A percentile compares a stretch with the other conserved stretches of the same genome.
phyloP scores from a whole-genome alignment of 2,888 invertebrate genomes.

The Cataglyphis rosenhaueri region DNA sequence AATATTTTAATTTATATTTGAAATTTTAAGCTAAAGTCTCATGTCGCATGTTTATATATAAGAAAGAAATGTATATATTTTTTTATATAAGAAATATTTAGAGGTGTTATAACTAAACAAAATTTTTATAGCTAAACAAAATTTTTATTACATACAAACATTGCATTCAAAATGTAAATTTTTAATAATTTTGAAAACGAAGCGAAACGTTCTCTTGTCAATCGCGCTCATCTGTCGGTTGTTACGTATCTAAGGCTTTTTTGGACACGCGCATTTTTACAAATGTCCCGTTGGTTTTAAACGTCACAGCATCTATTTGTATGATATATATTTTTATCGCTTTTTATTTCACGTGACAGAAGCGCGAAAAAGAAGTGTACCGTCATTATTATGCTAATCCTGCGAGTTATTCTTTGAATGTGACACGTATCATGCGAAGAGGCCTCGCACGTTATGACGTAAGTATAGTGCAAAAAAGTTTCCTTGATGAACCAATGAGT shows the following conservation, averaged over 20 bases:
- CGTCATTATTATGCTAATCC: constrained; percentile 58
- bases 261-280: constrained; percentile 60
- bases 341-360: constrained; percentile 45
- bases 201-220: constrained; percentile 31
- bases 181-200: constrained; percentile 12
- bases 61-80: neutral
- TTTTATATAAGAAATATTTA: constrained; percentile 11
- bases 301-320: constrained; percentile 65
- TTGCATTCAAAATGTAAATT: neutral
- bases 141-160: neutral
- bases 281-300: constrained; percentile 73
- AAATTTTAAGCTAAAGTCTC: neutral
- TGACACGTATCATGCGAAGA: constrained; percentile 79
- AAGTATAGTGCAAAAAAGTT: constrained; percentile 61
- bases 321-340: constrained; percentile 58
- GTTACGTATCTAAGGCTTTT: constrained; percentile 75
- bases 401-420: constrained; percentile 56
- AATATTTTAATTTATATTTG: neutral
- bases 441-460: constrained; percentile 75
- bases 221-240: constrained; percentile 69
- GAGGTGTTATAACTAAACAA: neutral
- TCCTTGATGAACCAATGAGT: neutral
- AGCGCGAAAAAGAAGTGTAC: constrained; percentile 39
- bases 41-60: neutral
- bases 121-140: neutral